Conservation (phyloP, 2,113 vertebrate genomes). For the Dicrurus megarhynchus region DNA sequence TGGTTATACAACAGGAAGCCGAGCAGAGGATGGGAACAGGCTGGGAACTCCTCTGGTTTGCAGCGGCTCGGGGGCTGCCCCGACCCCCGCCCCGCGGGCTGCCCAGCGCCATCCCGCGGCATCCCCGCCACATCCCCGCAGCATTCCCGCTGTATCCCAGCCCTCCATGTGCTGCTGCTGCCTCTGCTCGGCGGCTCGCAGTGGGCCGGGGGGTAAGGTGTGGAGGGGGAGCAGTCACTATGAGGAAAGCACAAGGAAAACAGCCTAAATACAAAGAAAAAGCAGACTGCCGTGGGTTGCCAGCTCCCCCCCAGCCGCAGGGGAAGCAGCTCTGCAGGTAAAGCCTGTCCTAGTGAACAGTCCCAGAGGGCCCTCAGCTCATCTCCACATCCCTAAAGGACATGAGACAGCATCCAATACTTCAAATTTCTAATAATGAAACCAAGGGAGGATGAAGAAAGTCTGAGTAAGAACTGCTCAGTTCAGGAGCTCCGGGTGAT, state of each 20-base stretch:
- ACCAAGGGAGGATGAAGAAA: not conserved
- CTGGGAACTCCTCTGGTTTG: not conserved
- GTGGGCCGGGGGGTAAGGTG: not conserved
- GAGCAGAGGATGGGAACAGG: not conserved
- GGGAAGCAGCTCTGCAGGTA: not conserved
- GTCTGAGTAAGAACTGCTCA: not conserved
- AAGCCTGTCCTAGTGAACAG: not conserved
- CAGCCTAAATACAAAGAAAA: rapidly evolving
- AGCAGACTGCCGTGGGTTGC: not conserved
- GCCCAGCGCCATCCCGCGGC: not conserved
- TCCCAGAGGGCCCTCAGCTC: not conserved
- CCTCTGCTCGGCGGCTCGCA: rapidly evolving
- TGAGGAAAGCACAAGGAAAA: not conserved
- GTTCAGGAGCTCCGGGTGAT: not conserved
- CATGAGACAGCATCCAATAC: not conserved
- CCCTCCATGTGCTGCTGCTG: not conserved
- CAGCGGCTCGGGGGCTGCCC: not conserved
- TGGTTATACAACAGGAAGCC: conserved; percentile 8
- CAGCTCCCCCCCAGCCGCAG: not conserved
- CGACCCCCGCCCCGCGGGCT: not conserved
- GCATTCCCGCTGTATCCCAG: not conserved
- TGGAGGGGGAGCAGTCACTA: not conserved
- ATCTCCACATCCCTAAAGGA: not conserved
- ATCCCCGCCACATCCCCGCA: rapidly evolving
- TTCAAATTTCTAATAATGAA: not conserved